Percentiles rank a stretch among this genome's conserved stretches.
phyloP scores from a whole-genome alignment of 1,140 invertebrate genomes.

The Cotesia typhae region DNA sequence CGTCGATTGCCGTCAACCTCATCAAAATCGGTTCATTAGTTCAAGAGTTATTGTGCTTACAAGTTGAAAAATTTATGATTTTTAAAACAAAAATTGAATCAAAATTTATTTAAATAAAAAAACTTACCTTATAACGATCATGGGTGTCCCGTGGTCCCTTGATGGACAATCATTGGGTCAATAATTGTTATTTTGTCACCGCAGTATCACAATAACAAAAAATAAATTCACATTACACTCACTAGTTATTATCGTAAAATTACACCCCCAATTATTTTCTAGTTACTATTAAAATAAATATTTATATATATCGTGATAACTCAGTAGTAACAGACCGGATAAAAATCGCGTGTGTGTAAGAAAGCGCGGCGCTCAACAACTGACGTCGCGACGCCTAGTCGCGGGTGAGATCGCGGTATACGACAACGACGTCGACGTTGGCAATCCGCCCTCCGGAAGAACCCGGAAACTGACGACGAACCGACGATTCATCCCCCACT shows the following conservation, averaged over 20 bases:
- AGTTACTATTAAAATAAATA: no score
- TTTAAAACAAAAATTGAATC: background rate
- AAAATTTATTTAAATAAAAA: background rate
- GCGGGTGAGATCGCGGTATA: slow-evolving; percentile 55
- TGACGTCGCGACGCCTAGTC: slow-evolving; percentile 62
- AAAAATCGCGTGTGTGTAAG: slow-evolving; percentile 53
- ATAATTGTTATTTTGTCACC: slow-evolving; percentile 46
- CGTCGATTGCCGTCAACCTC: no score
- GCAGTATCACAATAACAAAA: slow-evolving; percentile 29
- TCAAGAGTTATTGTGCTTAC: no score
- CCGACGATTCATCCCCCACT: slow-evolving; percentile 39
- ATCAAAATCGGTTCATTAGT: no score
- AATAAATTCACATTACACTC: background rate
- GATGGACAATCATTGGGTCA: slow-evolving; percentile 63
- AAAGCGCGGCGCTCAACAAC: slow-evolving; percentile 61
- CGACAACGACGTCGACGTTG: slow-evolving; percentile 35
- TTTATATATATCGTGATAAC: background rate
- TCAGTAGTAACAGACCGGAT: background rate
- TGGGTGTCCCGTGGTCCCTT: slow-evolving; percentile 64
- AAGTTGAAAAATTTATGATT: background rate
- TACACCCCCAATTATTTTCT: no score
- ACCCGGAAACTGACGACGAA: slow-evolving; percentile 60
- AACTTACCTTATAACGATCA: slow-evolving; percentile 64
- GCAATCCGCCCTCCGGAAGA: slow-evolving; percentile 50
- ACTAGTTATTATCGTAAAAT: no score